A percentile compares a stretch with the other conserved stretches of the same genome.
Conservation (phyloP, 2,888 invertebrate species). For the Phaedon cochleariae region DNA sequence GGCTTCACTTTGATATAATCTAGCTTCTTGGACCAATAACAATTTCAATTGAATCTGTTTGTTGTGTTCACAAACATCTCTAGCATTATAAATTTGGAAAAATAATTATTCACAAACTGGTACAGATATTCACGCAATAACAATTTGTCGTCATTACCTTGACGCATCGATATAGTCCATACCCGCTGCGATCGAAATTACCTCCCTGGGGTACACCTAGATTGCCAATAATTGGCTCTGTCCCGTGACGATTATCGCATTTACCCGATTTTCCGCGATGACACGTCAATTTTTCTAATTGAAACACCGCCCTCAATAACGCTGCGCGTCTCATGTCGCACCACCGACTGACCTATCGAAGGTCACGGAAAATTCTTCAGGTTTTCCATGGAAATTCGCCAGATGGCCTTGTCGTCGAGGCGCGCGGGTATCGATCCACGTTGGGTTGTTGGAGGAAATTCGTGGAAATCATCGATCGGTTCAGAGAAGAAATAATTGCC, state of each 20-base stretch:
- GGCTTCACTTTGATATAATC: too few relatives aligned
- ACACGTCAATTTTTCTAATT: slow-evolving; percentile 24
- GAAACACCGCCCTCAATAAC: slow-evolving; percentile 19
- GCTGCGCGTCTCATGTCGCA: slow-evolving; percentile 39
- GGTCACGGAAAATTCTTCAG: neutral
- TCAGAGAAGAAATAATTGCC: too few relatives aligned
- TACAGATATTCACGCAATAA: neutral
- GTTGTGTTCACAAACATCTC: too few relatives aligned
- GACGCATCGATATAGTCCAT: neutral
- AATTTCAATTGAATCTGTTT: too few relatives aligned
- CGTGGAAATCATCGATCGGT: neutral
- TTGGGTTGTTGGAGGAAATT: neutral
- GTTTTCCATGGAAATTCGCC: neutral
- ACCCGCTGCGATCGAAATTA: slow-evolving; percentile 10
- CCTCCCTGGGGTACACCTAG: neutral
- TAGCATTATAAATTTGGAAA: too few relatives aligned
- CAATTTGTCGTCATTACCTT: slow-evolving; percentile 13
- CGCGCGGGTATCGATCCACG: slow-evolving; percentile 18
- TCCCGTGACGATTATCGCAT: neutral
- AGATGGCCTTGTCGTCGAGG: neutral
- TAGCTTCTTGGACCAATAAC: too few relatives aligned
- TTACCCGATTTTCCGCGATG: slow-evolving; percentile 19
- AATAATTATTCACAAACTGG: too few relatives aligned
- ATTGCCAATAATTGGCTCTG: neutral
- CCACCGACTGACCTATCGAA: slow-evolving; percentile 6